Conservation (phyloP, 2,888 invertebrate species). For the Xiphydria camelus region DNA sequence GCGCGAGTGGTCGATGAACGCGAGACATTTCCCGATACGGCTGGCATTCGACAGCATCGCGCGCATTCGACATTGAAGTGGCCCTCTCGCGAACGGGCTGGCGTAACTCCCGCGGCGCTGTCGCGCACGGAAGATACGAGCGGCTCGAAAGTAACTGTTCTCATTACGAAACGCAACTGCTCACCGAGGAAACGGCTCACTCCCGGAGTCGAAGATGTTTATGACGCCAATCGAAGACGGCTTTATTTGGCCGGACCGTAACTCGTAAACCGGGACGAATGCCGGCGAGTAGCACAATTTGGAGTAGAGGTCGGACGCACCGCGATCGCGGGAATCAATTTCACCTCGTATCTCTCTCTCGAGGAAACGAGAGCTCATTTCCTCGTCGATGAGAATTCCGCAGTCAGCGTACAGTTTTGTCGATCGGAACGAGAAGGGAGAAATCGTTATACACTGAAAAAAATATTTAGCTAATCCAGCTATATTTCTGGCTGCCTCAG, state of each 20-base stretch:
- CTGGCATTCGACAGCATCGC: too few species aligned
- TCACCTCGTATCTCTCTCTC: too few species aligned
- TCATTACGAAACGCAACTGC: conserved; percentile 1
- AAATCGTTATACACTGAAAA: too few species aligned
- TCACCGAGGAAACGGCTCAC: conserved; percentile 23
- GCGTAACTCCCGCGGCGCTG: conserved; percentile 6
- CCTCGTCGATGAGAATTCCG: too few species aligned
- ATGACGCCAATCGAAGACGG: conserved; percentile 26
- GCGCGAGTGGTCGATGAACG: too few species aligned
- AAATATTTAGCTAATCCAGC: too few species aligned
- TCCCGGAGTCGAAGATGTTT: conserved; percentile 25
- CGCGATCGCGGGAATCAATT: too few species aligned
- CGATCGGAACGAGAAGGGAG: too few species aligned
- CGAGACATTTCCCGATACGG: too few species aligned
- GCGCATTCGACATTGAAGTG: conserved; percentile 9
- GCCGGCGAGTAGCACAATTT: not conserved
- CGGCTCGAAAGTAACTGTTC: not conserved
- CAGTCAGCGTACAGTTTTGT: too few species aligned
- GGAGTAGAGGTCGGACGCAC: not conserved
- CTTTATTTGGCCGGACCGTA: conserved; percentile 27
- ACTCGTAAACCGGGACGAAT: conserved; percentile 6
- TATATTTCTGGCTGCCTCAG: too few species aligned
- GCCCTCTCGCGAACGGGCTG: conserved; percentile 6
- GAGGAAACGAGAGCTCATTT: too few species aligned
- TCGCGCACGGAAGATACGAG: conserved; percentile 1